These are phyloP conservation scores for Rhagoletis pomonella DNA, from an alignment of 1,140 invertebrate genomes.

Conservation along the genomic window DNA sequence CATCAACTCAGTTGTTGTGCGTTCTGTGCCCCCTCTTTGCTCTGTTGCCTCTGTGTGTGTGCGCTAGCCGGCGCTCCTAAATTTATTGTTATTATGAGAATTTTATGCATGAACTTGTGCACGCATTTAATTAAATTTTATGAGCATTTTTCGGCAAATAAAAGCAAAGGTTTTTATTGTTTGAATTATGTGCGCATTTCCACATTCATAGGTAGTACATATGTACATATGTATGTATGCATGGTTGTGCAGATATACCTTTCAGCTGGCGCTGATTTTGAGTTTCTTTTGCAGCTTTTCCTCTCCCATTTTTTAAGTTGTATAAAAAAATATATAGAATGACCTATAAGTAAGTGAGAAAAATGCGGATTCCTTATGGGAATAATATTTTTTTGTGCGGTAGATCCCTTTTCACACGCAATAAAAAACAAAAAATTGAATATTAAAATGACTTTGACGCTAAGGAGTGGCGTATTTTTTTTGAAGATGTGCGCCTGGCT, in stretches of 20 bases:
- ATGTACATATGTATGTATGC: background rate
- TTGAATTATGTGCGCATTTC: background rate
- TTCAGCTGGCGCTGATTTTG: background rate
- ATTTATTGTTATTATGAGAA: constrained; percentile 73
- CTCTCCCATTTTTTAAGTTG: background rate
- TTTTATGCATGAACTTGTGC: constrained; percentile 69
- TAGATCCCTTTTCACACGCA: background rate
- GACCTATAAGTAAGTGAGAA: background rate
- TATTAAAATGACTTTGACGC: background rate
- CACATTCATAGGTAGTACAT: background rate
- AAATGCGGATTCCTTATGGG: constrained; percentile 35
- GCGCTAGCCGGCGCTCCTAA: constrained; percentile 57
- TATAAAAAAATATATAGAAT: background rate
- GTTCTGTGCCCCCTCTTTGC: background rate
- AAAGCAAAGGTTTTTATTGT: constrained; percentile 47
- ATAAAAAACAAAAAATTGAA: constrained; percentile 1
- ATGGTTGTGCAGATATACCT: background rate
- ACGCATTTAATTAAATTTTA: constrained; percentile 73
- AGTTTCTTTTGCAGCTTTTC: background rate
- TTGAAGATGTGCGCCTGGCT: no score
- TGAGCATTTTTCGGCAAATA: constrained; percentile 59
- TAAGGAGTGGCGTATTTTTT: no score
- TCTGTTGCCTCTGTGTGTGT: background rate
- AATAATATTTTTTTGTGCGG: background rate
- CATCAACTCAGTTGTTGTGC: no score